Conservation (phyloP, 2,797 vertebrate species). For the Malacoraja senta region DNA sequence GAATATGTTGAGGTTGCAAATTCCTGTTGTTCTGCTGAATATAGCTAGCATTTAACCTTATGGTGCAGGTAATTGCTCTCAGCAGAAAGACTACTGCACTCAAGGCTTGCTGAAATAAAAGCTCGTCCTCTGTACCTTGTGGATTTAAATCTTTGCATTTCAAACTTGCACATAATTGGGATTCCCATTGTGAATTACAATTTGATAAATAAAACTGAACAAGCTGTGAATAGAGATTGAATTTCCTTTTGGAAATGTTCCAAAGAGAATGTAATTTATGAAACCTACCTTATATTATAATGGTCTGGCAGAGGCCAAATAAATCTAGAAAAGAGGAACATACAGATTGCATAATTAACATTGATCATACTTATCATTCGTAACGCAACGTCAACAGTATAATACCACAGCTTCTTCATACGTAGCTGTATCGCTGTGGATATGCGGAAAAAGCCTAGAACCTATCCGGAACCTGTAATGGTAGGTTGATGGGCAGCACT, state of each 20-base stretch:
- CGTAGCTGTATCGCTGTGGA: not conserved
- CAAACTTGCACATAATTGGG: not conserved
- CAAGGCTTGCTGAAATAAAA: not conserved
- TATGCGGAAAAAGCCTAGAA: not conserved
- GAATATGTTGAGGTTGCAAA: not conserved
- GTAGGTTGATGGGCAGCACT: too few species aligned
- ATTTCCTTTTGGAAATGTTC: not conserved
- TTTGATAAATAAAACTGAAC: not conserved
- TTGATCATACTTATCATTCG: not conserved
- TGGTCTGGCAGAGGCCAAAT: not conserved
- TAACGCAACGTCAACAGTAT: not conserved
- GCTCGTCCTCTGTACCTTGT: not conserved
- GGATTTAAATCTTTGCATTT: not conserved
- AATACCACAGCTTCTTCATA: not conserved
- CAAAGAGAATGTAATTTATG: not conserved
- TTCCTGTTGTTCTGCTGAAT: slow-evolving; percentile 4
- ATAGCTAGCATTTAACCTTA: not conserved
- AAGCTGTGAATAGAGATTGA: not conserved
- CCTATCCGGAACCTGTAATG: too few species aligned
- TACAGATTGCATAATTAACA: not conserved
- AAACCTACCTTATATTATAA: not conserved
- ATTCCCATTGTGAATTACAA: not conserved
- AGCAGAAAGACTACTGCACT: not conserved
- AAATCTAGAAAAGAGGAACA: not conserved
- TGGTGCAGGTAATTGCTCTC: not conserved